Evolutionary conservation across 2,797 vertebrate genomes (phyloP), one percentile per base, ranked within the genome.

Genomic region (Perodicticus potto): DNA sequence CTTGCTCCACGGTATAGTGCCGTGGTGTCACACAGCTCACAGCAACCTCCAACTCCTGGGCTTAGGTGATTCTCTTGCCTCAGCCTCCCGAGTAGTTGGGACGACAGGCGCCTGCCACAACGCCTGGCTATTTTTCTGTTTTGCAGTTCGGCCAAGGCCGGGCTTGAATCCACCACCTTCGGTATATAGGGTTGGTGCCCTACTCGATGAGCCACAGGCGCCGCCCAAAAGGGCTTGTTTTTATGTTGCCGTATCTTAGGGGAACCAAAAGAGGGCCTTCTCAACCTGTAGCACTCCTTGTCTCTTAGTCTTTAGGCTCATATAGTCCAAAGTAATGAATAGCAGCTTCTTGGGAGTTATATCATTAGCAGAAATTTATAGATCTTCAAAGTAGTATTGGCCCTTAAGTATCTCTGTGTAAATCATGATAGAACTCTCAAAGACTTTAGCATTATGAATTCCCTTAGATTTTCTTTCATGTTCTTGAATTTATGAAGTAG

Each of bases 141-240:
- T n/a, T n/a, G n/a, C n/a, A n/a, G n/a, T n/a, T n/a, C n/a, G n/a
- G n/a, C n/a, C n/a, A n/a, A n/a, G n/a, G n/a, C n/a, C n/a, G n/a
- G n/a, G n/a, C n/a, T n/a, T n/a, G n/a, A n/a, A n/a, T n/a, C n/a
- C n/a, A n/a, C n/a, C n/a, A n/a, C n/a, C n/a, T n/a, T n/a, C n/a
- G n/a, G n/a, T n/a, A n/a, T n/a, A n/a, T n/a, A n/a, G n/a, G n/a
- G n/a, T n/a, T n/a, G n/a, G n/a, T n/a, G n/a, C n/a, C n/a, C n/a
- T n/a, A n/a, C n/a, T n/a, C n/a, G n/a, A n/a, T n/a, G n/a, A n/a
- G n/a, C n/a, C n/a, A n/a, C n/a, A n/a, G n/a, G n/a, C n/a, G n/a
- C n/a, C n/a, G n/a, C n/a, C n/a, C n/a, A n/a, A n/a, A 94, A 88
- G 69, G 83, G 17, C 82, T 94, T 87, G 32, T 96, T 88, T 91